Evolutionary conservation across 2,888 invertebrate genomes (phyloP).

Genomic region (Gastracanthus pulcherrimus): DNA sequence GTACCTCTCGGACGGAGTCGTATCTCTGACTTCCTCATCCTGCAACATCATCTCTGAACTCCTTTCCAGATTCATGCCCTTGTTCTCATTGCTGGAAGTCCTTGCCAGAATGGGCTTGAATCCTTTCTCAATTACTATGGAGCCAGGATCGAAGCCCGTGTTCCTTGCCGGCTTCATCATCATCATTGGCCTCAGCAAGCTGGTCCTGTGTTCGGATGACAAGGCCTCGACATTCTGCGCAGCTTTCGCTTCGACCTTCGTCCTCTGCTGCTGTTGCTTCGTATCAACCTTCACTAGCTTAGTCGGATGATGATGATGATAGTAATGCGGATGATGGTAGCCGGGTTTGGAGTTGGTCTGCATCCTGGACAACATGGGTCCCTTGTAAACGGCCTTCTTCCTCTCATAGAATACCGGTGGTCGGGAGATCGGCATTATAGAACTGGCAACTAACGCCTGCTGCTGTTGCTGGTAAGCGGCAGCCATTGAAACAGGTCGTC

Average conservation of each 20-base stretch:
- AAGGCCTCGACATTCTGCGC: slow-evolving; percentile 16
- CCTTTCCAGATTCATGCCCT: slow-evolving; percentile 46
- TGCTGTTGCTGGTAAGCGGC: background rate
- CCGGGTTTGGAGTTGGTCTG: slow-evolving; percentile 46
- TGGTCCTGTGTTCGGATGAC: background rate
- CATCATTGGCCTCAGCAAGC: slow-evolving; percentile 36
- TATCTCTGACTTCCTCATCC: background rate
- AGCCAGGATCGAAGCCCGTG: slow-evolving; percentile 89
- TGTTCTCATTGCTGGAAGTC: slow-evolving; percentile 26
- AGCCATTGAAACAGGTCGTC: slow-evolving; percentile 57
- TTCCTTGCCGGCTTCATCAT: slow-evolving; percentile 80
- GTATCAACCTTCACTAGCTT: slow-evolving; percentile 66
- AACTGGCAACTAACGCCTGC: background rate
- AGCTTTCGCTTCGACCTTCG: slow-evolving; percentile 55
- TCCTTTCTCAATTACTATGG: slow-evolving; percentile 90
- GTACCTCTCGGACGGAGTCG: slow-evolving; percentile 59
- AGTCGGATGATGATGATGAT: slow-evolving; percentile 55
- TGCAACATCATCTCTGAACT: slow-evolving; percentile 62
- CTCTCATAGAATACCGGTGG: slow-evolving; percentile 68
- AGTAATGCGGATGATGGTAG: background rate
- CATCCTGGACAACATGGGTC: slow-evolving; percentile 58
- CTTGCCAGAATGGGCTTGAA: slow-evolving; percentile 88
- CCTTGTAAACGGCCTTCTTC: slow-evolving; percentile 69
- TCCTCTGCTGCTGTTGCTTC: slow-evolving; percentile 59
- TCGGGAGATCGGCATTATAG: background rate